phyloP scores from a whole-genome alignment of 2,113 vertebrate species.

The Amblyopsis rosae region DNA sequence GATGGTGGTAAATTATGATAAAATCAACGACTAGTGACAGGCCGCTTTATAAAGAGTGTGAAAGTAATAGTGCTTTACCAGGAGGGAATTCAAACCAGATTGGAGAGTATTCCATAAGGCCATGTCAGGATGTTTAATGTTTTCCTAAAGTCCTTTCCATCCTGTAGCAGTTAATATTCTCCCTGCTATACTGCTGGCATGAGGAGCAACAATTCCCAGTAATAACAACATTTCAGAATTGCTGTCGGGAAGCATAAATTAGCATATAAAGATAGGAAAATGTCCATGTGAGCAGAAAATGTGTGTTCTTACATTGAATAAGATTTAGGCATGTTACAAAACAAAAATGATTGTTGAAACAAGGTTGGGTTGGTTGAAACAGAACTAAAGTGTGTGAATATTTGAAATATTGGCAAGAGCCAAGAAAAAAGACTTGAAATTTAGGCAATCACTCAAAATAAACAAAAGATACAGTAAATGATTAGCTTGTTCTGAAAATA shows the following conservation, averaged over 20 bases:
- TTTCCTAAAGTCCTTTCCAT: conserved; percentile 62
- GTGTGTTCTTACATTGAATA: conserved; percentile 18
- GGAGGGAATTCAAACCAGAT: conserved; percentile 65
- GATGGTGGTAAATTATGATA: conserved; percentile 27
- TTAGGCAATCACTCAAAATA: not conserved
- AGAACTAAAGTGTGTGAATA: conserved; percentile 3
- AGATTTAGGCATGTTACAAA: conserved; percentile 2
- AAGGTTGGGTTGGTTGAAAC: conserved; percentile 2
- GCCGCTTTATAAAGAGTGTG: conserved; percentile 25
- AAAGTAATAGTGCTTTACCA: conserved; percentile 35
- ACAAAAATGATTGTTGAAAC: conserved; percentile 17
- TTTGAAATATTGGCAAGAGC: not conserved
- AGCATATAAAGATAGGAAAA: conserved; percentile 40
- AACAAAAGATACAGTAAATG: not conserved
- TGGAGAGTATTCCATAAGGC: conserved; percentile 48
- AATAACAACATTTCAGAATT: conserved; percentile 37
- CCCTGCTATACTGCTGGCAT: conserved; percentile 29
- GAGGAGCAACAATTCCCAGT: conserved; percentile 37
- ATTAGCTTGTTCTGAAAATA: not conserved
- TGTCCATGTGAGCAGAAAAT: conserved; percentile 12
- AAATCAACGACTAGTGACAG: not conserved
- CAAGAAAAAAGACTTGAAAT: not conserved
- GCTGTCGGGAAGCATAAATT: conserved; percentile 41
- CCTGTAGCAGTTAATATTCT: conserved; percentile 52
- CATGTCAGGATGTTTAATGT: conserved; percentile 61